Conservation (phyloP, 2,888 invertebrate species). For the Tipula unca region DNA sequence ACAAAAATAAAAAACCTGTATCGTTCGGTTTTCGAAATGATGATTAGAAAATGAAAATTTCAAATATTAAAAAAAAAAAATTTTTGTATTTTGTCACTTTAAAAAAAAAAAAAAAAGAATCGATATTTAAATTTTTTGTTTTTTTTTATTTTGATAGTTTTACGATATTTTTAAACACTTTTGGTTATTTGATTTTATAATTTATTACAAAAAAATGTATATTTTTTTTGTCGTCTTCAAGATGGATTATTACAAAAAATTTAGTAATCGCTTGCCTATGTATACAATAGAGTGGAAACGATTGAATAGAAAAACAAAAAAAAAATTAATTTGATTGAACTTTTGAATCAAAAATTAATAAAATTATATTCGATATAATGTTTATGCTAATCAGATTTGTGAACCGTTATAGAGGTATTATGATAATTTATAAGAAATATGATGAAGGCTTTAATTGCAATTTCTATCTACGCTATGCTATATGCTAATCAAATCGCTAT, state of each 20-base stretch:
- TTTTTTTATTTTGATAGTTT: slow-evolving; percentile 4
- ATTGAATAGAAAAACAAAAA: background rate
- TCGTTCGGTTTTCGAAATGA: background rate
- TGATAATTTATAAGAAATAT: background rate
- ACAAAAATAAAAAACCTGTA: background rate
- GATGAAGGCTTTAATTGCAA: background rate
- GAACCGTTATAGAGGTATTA: background rate
- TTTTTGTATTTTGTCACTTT: background rate
- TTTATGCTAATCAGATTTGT: background rate
- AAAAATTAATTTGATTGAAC: background rate
- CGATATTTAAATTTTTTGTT: background rate
- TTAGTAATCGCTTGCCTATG: background rate
- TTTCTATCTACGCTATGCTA: background rate
- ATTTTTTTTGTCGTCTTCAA: background rate
- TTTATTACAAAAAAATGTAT: background rate
- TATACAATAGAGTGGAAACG: background rate
- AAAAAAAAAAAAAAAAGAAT: background rate
- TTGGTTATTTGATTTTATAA: background rate
- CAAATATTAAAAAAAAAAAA: background rate
- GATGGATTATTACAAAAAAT: background rate
- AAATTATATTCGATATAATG: background rate
- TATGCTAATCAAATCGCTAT: background rate
- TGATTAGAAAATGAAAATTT: slow-evolving; percentile 8
- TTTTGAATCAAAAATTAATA: background rate
- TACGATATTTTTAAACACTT: slow-evolving; percentile 8